Percentiles rank a stretch among this genome's conserved stretches.
These are phyloP conservation scores for Gymnodraco acuticeps DNA, from an alignment of 2,797 vertebrate species.

Conservation along the genomic window DNA sequence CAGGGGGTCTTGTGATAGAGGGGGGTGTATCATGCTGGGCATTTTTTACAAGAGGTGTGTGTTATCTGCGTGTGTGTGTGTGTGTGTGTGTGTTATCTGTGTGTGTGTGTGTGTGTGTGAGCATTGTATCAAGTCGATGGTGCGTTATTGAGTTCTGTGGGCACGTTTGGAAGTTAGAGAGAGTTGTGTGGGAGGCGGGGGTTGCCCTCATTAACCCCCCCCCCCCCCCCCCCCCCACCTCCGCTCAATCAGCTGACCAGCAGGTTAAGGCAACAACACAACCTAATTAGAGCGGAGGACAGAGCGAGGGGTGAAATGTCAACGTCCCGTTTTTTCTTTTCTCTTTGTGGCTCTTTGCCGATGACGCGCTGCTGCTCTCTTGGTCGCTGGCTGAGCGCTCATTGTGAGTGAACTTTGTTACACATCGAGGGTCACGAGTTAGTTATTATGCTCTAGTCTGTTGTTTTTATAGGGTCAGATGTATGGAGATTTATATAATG, in stretches of 20 bases:
- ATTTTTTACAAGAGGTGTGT: constrained; percentile 53
- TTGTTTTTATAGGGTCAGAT: not conserved
- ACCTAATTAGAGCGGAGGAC: constrained; percentile 89
- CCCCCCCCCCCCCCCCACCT: constrained; percentile 49
- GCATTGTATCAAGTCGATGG: constrained; percentile 59
- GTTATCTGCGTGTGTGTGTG: constrained; percentile 48
- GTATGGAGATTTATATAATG: not conserved
- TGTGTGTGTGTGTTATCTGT: too few species aligned
- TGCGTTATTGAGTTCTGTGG: constrained; percentile 69
- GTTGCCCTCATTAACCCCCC: constrained; percentile 77
- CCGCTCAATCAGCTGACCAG: constrained; percentile 74
- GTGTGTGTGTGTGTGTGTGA: constrained; percentile 39
- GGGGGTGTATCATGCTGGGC: constrained; percentile 77
- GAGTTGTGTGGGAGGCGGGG: constrained; percentile 73
- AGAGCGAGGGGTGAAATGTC: constrained; percentile 85
- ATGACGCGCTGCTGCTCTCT: constrained; percentile 66
- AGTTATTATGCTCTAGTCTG: not conserved
- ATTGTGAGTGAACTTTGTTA: constrained; percentile 38
- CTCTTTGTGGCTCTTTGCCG: constrained; percentile 28
- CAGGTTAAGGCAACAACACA: constrained; percentile 89
- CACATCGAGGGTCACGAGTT: constrained; percentile 8
- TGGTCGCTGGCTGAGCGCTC: constrained; percentile 49
- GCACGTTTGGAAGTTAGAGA: constrained; percentile 57
- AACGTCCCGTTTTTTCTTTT: constrained; percentile 67
- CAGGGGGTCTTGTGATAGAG: constrained; percentile 72